These are phyloP conservation scores for Polia nebulosa DNA, from an alignment of 2,888 invertebrate species.

Conservation along the genomic window DNA sequence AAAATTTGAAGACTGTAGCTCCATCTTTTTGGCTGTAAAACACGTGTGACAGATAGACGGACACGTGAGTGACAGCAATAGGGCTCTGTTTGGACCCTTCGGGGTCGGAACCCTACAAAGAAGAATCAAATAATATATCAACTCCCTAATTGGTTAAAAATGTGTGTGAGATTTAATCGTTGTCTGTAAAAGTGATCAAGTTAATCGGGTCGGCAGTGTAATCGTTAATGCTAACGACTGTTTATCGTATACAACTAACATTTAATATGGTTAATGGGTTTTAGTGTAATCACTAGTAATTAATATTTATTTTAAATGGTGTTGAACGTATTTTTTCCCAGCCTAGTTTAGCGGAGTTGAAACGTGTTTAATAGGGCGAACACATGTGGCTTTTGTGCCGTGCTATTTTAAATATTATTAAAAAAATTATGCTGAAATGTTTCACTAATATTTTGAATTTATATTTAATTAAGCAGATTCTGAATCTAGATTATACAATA, in stretches of 20 bases:
- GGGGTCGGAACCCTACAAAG: no score
- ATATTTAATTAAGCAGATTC: no score
- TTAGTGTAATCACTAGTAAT: conserved; percentile 34
- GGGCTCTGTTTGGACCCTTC: no score
- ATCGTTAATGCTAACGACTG: conserved; percentile 46
- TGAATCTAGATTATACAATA: no score
- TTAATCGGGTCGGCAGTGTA: conserved; percentile 44
- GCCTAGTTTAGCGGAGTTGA: neutral
- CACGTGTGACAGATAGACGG: no score
- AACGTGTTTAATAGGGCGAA: neutral
- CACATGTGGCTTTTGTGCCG: neutral
- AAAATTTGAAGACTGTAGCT: no score
- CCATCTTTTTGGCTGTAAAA: no score
- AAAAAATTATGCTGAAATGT: no score
- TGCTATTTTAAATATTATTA: neutral
- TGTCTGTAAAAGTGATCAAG: conserved; percentile 43
- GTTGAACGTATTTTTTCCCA: conserved; percentile 28
- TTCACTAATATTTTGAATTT: no score
- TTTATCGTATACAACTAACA: conserved; percentile 45
- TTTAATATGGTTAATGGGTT: conserved; percentile 52
- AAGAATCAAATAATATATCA: neutral
- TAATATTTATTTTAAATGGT: conserved; percentile 28
- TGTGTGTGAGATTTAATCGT: conserved; percentile 32
- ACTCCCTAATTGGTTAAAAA: conserved; percentile 31
- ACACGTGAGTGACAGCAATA: no score